These are phyloP conservation scores for Brachypalpus laphriformis DNA, from an alignment of 2,888 invertebrate genomes.

Conservation along the genomic window DNA sequence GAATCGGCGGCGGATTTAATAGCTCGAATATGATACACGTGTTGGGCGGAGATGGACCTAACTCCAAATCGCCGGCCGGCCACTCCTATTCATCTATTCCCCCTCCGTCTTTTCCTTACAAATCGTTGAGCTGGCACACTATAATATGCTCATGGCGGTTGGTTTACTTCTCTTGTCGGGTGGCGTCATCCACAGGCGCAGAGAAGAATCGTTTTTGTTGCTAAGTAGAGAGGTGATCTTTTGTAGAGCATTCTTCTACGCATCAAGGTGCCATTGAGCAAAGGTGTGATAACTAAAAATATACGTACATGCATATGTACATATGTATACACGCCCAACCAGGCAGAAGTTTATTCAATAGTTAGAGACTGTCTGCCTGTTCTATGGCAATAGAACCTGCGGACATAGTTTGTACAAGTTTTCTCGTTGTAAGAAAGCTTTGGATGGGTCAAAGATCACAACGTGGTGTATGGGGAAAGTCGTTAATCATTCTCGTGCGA, in stretches of 20 bases:
- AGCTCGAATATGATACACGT: slow-evolving; percentile 42
- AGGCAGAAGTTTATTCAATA: slow-evolving; percentile 18
- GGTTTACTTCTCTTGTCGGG: neutral
- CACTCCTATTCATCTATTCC: slow-evolving; percentile 38
- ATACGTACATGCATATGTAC: neutral
- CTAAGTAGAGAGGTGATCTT: slow-evolving; percentile 32
- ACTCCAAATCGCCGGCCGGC: neutral
- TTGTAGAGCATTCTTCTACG: slow-evolving; percentile 12
- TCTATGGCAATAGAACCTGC: neutral
- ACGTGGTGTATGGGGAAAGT: neutral
- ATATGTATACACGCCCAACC: too few species aligned
- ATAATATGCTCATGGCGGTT: neutral
- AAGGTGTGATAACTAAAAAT: slow-evolving; percentile 13
- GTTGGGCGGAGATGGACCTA: neutral
- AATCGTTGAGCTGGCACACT: slow-evolving; percentile 42
- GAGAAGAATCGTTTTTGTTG: slow-evolving; percentile 31
- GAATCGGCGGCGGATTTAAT: slow-evolving; percentile 3
- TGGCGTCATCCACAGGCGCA: slow-evolving; percentile 27
- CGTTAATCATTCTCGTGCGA: neutral
- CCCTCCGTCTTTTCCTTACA: neutral
- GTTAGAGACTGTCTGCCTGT: neutral
- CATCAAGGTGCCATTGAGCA: slow-evolving; percentile 1
- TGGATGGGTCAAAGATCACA: slow-evolving; percentile 22
- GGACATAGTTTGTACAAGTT: neutral
- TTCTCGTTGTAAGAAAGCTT: neutral